These are phyloP conservation scores for Odontamblyopus rebecca DNA, from an alignment of 2,797 vertebrate species.

Conservation along the genomic window DNA sequence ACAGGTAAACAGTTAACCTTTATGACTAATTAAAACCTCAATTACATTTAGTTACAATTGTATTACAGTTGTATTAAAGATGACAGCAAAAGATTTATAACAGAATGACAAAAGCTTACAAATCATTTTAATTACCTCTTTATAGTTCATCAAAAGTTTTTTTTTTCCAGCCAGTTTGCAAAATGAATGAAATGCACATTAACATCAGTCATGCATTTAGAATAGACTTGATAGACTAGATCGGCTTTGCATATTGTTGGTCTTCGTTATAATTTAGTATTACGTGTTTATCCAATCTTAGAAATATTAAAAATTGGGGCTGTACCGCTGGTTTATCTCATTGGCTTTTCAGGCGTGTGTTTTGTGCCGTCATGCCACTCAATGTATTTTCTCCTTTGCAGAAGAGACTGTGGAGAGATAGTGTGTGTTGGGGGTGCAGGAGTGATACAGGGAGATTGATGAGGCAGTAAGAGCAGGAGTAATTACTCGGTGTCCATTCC, in stretches of 20 bases:
- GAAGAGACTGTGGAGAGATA: slow-evolving; percentile 72
- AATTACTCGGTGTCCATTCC: slow-evolving; percentile 86
- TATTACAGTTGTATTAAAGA: slow-evolving; percentile 11
- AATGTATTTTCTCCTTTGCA: slow-evolving; percentile 51
- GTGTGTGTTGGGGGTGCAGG: slow-evolving; percentile 53
- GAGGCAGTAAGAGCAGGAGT: slow-evolving; percentile 85
- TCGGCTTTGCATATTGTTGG: not conserved
- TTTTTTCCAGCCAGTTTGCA: not conserved
- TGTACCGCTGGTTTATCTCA: slow-evolving; percentile 38
- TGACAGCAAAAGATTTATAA: slow-evolving; percentile 17
- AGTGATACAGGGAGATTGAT: slow-evolving; percentile 85
- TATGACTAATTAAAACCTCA: slow-evolving; percentile 14
- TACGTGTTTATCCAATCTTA: slow-evolving; percentile 15
- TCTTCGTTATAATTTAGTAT: not conserved
- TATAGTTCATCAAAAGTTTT: not conserved
- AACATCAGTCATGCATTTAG: not conserved
- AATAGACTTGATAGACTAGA: too few relatives aligned
- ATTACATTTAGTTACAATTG: slow-evolving; percentile 17
- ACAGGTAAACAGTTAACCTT: slow-evolving; percentile 19
- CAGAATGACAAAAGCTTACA: not conserved
- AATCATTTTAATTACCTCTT: not conserved
- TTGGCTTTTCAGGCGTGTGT: slow-evolving; percentile 44
- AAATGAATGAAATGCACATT: not conserved
- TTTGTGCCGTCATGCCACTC: slow-evolving; percentile 72
- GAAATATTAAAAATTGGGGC: slow-evolving; percentile 10